These are phyloP conservation scores for Psittacus erithacus DNA, from an alignment of 2,113 vertebrate species.

Conservation along the genomic window DNA sequence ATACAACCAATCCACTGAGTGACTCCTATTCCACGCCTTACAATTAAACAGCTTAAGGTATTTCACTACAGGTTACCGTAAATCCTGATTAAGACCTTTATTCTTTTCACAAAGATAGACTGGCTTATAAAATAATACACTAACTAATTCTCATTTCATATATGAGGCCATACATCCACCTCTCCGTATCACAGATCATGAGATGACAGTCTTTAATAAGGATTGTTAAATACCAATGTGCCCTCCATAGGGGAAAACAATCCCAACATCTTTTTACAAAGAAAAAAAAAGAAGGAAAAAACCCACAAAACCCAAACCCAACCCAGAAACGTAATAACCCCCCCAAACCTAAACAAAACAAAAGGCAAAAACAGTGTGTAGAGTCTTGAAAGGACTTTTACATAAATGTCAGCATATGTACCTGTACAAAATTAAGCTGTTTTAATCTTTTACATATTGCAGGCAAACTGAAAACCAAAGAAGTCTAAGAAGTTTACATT, in stretches of 20 bases:
- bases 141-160: constrained; percentile 71
- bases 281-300: not conserved
- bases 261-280: constrained; percentile 59
- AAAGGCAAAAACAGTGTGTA: constrained; percentile 49
- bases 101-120: constrained; percentile 73
- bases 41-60: constrained; percentile 86
- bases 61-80: constrained; percentile 81
- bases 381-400: constrained; percentile 69
- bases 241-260: constrained; percentile 64
- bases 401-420: constrained; percentile 73
- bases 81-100: constrained; percentile 73
- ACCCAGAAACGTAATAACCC: constrained; percentile 6
- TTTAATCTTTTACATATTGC: constrained; percentile 73
- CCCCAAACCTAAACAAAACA: constrained; percentile 34
- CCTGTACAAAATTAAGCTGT: constrained; percentile 79
- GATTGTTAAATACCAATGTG: constrained; percentile 74
- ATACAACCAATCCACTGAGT: constrained; percentile 82
- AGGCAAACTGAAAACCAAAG: constrained; percentile 74
- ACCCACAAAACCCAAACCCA: not conserved
- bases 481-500: constrained; percentile 73
- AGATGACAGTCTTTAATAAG: constrained; percentile 75
- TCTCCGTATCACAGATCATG: constrained; percentile 60
- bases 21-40: constrained; percentile 80
- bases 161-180: constrained; percentile 53
- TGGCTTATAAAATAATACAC: constrained; percentile 79